Percentiles rank a stretch among this genome's conserved stretches.
Conservation (phyloP, 2,888 invertebrate genomes). For the Cheilosia vernalis region DNA sequence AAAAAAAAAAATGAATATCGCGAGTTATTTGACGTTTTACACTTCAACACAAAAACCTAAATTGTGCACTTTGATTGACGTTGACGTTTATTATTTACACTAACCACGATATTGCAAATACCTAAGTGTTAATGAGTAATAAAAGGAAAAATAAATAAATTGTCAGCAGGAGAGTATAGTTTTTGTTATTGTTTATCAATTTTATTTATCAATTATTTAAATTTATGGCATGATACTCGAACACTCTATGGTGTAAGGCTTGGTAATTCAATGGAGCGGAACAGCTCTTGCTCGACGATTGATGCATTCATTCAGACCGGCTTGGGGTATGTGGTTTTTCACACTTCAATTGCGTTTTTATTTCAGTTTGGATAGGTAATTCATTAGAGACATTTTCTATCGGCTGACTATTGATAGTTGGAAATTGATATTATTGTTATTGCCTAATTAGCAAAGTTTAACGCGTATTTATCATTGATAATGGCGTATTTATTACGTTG, state of each 20-base stretch:
- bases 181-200: constrained; percentile 1
- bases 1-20: constrained; percentile 21
- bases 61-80: constrained; percentile 29
- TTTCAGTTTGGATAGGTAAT: background rate
- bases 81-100: background rate
- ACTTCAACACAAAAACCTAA: constrained; percentile 18
- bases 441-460: constrained; percentile 21
- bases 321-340: constrained; percentile 17
- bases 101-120: constrained; percentile 4
- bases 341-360: constrained; percentile 26
- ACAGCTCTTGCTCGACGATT: constrained; percentile 16
- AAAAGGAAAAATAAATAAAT: constrained; percentile 38
- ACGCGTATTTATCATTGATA: background rate
- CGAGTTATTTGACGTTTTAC: constrained; percentile 11
- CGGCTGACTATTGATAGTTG: background rate
- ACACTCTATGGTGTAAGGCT: constrained; percentile 6
- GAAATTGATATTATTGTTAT: constrained; percentile 25
- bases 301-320: constrained; percentile 18
- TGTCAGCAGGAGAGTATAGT: constrained; percentile 59
- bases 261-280: background rate
- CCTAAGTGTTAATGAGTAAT: constrained; percentile 60
- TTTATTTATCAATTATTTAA: constrained; percentile 3
- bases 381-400: background rate
- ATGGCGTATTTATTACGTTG: constrained; percentile 7
- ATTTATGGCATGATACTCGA: constrained; percentile 6